Evolutionary conservation across 2,797 vertebrate genomes (phyloP), one percentile per base, ranked within the genome.

Genomic region (Megaceryle alcyon): DNA sequence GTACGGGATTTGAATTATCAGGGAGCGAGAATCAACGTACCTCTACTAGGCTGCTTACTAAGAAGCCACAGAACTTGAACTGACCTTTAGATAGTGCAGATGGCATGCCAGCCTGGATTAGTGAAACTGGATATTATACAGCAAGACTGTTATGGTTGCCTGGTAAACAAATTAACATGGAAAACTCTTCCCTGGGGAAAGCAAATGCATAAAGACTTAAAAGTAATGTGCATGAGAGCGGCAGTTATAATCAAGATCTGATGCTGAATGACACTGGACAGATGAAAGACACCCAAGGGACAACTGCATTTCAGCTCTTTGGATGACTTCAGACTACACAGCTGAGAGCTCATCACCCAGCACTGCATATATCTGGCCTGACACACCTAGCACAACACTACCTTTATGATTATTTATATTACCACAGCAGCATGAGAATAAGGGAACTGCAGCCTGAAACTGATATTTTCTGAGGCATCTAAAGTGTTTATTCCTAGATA

Each of bases 101-200:
- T 85, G 90, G 75, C 92, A 78, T 23, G 81, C 71, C 90, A 93
- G 68, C 29, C 90, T 44, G 53, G 73, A 92, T 89, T 93, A 94
- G 78, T 28, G 44, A 87, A 60, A 92, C 37, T 25, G 29, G 41
- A 9, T 56, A 49, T 61, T 49, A 33, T 3, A 29, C 76, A 46
- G 84, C 18, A 19, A 75, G 41, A 60, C 39, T 41, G 51, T 44
- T 61, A 20, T 22, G 64, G 48, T 49, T 86, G 51, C 66, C 70
- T 51, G 60, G 75, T 70, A 41, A 6, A 86, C 20, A 92, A 82
- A 64, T 77, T 77, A 82, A 22, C 19, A 49, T 51, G 39, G 41
- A 83, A 95, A 76, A 54, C 21, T 41, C 25, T 86, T 94, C 54
- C 77, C 41, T 54, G 22, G 26, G 37, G 72, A 86, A 91, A 65